Conservation (phyloP, 37 sponge, comb jelly and placozoan genomes). For the Halichondria panicea region DNA sequence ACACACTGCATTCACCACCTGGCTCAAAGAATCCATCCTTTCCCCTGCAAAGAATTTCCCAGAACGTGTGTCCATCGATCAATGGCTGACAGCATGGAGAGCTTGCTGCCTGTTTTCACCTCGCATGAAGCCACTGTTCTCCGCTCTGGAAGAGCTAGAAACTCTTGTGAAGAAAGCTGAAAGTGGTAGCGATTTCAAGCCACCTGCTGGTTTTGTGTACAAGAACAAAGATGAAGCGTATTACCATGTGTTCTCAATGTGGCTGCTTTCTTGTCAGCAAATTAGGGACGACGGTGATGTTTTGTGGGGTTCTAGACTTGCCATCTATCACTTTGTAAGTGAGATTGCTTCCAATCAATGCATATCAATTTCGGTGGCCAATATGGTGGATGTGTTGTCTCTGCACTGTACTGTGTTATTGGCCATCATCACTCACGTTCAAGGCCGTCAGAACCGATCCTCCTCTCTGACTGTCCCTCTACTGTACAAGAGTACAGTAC, state of each 20-base stretch:
- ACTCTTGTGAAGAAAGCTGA: not conserved
- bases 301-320: constrained; percentile 15
- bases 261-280: constrained; percentile 33
- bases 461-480: constrained; percentile 10
- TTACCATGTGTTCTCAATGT: constrained; percentile 31
- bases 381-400: constrained; percentile 25
- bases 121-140: not conserved
- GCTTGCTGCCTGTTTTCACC: constrained; percentile 17
- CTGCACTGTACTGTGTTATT: constrained; percentile 34
- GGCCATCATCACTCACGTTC: constrained; percentile 23
- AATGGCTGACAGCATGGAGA: constrained; percentile 40
- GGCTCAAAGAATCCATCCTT: not conserved
- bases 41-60: not conserved
- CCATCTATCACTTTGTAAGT: constrained; percentile 35
- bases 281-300: constrained; percentile 15
- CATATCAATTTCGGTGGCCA: constrained; percentile 14
- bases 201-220: constrained; percentile 15
- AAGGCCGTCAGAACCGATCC: constrained; percentile 7
- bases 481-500: constrained; percentile 24
- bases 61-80: constrained; percentile 3
- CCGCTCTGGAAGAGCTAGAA: not conserved
- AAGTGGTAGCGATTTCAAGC: not conserved
- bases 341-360: constrained; percentile 10
- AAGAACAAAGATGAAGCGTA: constrained; percentile 17
- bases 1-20: not conserved